Percentiles rank a stretch among this genome's conserved stretches.
Conservation (phyloP, 2,888 invertebrate species). For the Scelioninae gen. 1 region DNA sequence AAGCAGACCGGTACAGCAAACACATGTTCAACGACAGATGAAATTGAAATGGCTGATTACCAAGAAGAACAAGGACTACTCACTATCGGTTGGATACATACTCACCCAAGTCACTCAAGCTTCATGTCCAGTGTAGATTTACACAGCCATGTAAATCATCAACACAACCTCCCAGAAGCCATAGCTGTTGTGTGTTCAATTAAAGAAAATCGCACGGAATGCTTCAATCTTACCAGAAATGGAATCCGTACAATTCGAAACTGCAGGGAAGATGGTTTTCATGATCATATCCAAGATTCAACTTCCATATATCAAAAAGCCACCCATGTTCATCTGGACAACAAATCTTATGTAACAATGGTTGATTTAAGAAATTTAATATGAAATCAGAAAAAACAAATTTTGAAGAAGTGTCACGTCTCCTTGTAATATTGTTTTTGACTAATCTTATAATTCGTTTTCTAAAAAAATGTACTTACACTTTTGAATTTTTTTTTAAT, state of each 20-base stretch:
- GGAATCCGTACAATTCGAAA: constrained; percentile 8
- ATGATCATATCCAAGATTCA: neutral
- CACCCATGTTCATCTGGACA: neutral
- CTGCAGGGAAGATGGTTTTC: constrained; percentile 5
- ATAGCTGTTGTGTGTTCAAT: constrained; percentile 7
- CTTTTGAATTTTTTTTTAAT: too few relatives aligned
- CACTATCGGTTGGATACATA: constrained; percentile 12
- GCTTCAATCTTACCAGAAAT: constrained; percentile 5
- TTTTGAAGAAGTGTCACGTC: neutral
- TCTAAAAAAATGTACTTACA: too few relatives aligned
- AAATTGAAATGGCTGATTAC: neutral
- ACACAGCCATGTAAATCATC: constrained; percentile 6
- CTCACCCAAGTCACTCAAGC: neutral
- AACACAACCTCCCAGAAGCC: neutral
- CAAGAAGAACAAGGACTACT: neutral
- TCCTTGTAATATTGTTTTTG: too few relatives aligned
- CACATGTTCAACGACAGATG: constrained; percentile 2
- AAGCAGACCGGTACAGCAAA: constrained; percentile 6
- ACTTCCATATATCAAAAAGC: constrained; percentile 3
- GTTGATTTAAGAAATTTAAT: constrained; percentile 4
- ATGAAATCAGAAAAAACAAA: neutral
- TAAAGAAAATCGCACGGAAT: constrained; percentile 3
- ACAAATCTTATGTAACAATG: neutral
- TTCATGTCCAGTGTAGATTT: constrained; percentile 15
- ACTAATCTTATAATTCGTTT: too few relatives aligned